Base-by-base conservation (phyloP, 2,113 vertebrate genomes). In the Anseranas semipalmata region DNA sequence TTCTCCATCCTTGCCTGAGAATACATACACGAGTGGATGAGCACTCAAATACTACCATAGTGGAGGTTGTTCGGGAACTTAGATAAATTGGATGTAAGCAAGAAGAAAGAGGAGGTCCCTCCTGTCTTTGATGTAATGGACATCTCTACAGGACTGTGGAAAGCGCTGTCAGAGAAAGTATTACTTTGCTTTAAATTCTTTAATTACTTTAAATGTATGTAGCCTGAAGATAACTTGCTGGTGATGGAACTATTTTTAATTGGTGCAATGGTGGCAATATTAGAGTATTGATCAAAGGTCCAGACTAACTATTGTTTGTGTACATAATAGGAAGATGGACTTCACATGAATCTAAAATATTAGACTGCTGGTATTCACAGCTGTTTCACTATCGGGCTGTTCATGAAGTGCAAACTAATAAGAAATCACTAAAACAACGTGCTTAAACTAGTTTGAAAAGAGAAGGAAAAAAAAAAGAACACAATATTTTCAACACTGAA, bases 391-490 rank as follows among this genome's bases (percentile, higher is more conserved):
- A 19, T 24, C 39, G 15, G 2, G 12, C 9, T 53, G 33, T 66
- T 83, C 89, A 52, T 82, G 50, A 86, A 67, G 6, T 30, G 52
- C 20, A 85, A 87, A 52, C 11, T 50, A 67, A 3, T 62, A 66
- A 74, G 15, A 84, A 41, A 66, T 86, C 28, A 63, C 21, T 19
- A 46, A 82, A 80, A 74, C 5, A 41, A 67, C 7, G 2, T 43
- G 11, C 43, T 89, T 62, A 45, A 65, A 46, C 14, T 9, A 45
- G 15, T 59, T 21, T 58, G 60, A 6, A 10, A n/a, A n/a, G n/a
- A n/a, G n/a, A n/a, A 7, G 30, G 15, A 19, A 3, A 1, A 1
- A 4, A 12, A 53, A n/a, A 11, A 45, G 4, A 0, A 2, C 7
- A 6, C 3, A 3, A 5, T 46, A 52, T 83, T 78, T 67, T 46